Percentiles rank a stretch among this genome's conserved stretches.
These are phyloP conservation scores for Rhingia campestris DNA, from an alignment of 2,888 invertebrate genomes.

Conservation along the genomic window DNA sequence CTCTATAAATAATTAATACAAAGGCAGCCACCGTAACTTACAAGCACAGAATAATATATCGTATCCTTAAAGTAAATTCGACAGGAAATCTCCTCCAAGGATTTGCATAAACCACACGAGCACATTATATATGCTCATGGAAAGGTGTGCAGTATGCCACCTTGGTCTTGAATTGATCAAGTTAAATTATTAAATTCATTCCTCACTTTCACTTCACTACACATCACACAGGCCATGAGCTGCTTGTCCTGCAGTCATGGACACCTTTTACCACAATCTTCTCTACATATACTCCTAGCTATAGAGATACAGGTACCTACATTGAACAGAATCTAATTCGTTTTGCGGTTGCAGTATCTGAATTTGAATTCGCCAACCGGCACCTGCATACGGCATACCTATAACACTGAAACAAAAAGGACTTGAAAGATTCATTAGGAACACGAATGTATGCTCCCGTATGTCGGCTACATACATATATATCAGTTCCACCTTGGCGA, in stretches of 20 bases:
- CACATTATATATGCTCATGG: neutral
- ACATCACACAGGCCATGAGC: neutral
- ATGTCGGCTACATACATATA: neutral
- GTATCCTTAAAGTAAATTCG: neutral
- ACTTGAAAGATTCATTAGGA: constrained; percentile 10
- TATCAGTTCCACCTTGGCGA: constrained; percentile 1
- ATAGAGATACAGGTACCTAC: neutral
- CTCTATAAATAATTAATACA: neutral
- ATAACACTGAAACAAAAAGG: neutral
- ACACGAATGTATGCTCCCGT: neutral
- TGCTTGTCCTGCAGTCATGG: constrained; percentile 13
- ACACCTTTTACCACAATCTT: neutral
- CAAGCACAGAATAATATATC: neutral
- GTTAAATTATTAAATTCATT: constrained; percentile 41
- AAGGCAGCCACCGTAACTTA: neutral
- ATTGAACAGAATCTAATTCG: constrained; percentile 36
- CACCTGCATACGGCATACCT: neutral
- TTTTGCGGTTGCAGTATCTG: constrained; percentile 32
- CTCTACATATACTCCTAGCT: neutral
- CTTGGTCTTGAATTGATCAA: constrained; percentile 19
- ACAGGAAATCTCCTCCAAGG: neutral
- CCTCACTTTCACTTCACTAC: constrained; percentile 39
- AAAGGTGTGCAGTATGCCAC: neutral
- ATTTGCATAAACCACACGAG: constrained; percentile 20
- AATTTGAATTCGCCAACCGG: constrained; percentile 12